These are phyloP conservation scores for Sphaeramia orbicularis DNA, from an alignment of 2,797 vertebrate species.

Conservation along the genomic window DNA sequence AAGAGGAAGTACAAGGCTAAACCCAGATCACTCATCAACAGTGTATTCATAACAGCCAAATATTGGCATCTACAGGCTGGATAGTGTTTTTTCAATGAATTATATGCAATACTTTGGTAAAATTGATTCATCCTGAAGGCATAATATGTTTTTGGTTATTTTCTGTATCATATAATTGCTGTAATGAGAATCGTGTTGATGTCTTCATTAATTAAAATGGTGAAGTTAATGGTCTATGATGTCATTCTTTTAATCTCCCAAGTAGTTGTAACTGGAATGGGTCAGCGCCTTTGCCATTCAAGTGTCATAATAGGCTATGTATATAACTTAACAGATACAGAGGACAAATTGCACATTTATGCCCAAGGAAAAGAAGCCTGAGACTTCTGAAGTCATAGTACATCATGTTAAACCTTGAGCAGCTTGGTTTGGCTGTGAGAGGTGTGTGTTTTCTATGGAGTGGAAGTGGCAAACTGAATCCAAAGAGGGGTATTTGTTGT, in stretches of 20 bases:
- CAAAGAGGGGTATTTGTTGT: constrained; percentile 63
- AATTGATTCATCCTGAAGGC: neutral
- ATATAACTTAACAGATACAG: neutral
- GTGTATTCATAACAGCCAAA: constrained; percentile 10
- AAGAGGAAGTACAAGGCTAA: constrained; percentile 14
- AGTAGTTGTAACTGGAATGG: constrained; percentile 29
- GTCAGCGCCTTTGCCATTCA: constrained; percentile 28
- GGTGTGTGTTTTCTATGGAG: constrained; percentile 42
- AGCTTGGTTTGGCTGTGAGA: constrained; percentile 26
- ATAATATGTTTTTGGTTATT: constrained; percentile 2
- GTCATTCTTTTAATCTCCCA: constrained; percentile 20
- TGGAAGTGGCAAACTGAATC: constrained; percentile 45
- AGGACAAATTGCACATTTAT: constrained; percentile 1
- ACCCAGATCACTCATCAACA: neutral
- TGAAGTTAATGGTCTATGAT: constrained; percentile 30
- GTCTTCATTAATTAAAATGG: constrained; percentile 17
- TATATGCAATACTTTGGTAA: neutral
- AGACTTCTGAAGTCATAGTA: constrained; percentile 25
- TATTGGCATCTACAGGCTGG: neutral
- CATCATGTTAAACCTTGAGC: constrained; percentile 25
- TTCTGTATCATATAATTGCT: constrained; percentile 1
- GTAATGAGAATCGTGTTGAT: neutral
- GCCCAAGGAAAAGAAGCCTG: neutral
- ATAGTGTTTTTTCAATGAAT: neutral
- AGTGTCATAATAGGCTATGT: constrained; percentile 14